Evolutionary conservation across 92 coral and sea anemone species (phyloP).

Genomic region (Phenganax marumi): DNA sequence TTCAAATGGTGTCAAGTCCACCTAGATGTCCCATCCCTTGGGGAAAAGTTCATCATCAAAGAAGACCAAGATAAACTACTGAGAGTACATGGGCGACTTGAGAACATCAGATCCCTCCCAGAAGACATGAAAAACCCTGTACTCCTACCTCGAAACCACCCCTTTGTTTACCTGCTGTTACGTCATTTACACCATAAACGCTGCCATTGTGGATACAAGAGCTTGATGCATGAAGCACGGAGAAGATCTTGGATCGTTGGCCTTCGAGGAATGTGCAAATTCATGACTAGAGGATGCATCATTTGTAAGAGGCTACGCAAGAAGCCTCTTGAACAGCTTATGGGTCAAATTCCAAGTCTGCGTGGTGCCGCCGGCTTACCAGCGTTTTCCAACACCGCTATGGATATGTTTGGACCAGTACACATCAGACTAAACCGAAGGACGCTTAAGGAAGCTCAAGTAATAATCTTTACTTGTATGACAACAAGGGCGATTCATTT

Average conservation of each 20-base stretch:
- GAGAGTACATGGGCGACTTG: slow-evolving; percentile 62
- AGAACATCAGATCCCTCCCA: slow-evolving; percentile 56
- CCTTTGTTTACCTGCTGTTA: slow-evolving; percentile 12
- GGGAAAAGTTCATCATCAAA: slow-evolving; percentile 48
- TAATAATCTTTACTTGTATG: slow-evolving; percentile 53
- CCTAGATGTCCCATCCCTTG: slow-evolving; percentile 41
- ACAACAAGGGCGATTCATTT: slow-evolving; percentile 53
- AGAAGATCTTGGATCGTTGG: too few relatives aligned
- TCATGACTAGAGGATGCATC: too few relatives aligned
- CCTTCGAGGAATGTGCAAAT: too few relatives aligned
- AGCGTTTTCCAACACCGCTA: slow-evolving; percentile 57
- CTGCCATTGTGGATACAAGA: too few relatives aligned
- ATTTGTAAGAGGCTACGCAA: too few relatives aligned
- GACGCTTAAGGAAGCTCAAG: slow-evolving; percentile 58
- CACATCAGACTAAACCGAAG: slow-evolving; percentile 56
- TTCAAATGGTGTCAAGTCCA: slow-evolving; percentile 60
- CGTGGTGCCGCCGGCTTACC: slow-evolving; percentile 56
- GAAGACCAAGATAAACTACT: slow-evolving; percentile 51
- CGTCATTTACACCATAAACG: too few relatives aligned
- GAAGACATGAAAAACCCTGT: slow-evolving; percentile 53
- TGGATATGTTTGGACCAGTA: slow-evolving; percentile 61
- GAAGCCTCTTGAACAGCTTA: too few relatives aligned
- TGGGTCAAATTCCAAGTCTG: slow-evolving; percentile 53
- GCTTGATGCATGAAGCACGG: too few relatives aligned
- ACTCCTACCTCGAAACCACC: slow-evolving; percentile 59